Evolutionary conservation across 2,797 vertebrate genomes (phyloP), one percentile per base, ranked within the genome.

Genomic region (Sternotherus odoratus): DNA sequence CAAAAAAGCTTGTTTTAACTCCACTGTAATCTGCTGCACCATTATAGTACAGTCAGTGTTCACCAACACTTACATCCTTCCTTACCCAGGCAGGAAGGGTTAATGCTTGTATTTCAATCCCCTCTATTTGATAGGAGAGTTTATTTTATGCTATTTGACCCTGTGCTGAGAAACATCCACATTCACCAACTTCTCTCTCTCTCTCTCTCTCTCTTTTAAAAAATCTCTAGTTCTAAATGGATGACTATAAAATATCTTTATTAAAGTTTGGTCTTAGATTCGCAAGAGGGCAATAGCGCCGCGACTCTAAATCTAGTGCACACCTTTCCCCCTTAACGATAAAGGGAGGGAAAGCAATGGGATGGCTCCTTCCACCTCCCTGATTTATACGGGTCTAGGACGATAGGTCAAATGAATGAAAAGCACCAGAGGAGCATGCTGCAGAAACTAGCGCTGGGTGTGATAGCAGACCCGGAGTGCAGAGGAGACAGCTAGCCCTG

Each of bases 351-450:
- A 89, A 77, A 57, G 88, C 51, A 53, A 46, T 4, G 49, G 6
- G 82, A 88, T 74, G 77, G 89, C 94, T 93, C 85, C 56, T 85
- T 92, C 85, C 77, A 93, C 83, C 91, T 82, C 57, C 85, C 66
- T 83, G 93, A 95, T 96, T 96, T 96, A 91, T 91, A 83, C 46
- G 85, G 66, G 77, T 46, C 89, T 50, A 57, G 83, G 80, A 49
- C 91, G 83, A 87, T 94, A 95, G 95, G 96, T 96, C 97, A 96
- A n/a, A 93, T 51, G 88, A 95, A 97, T 79, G 95, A 91, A 94
- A 91, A 87, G 77, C 43, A 93, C 94, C 95, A 89, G 94, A 94
- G 96, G 93, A 96, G 85, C 39, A 2, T 1, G 24, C 51, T 57
- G 89, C 63, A 13, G 89, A 89, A 92, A 82, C 94, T 36, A 12